Evolutionary conservation across 2,113 vertebrate genomes (phyloP).

Genomic region (Aphelocoma coerulescens): DNA sequence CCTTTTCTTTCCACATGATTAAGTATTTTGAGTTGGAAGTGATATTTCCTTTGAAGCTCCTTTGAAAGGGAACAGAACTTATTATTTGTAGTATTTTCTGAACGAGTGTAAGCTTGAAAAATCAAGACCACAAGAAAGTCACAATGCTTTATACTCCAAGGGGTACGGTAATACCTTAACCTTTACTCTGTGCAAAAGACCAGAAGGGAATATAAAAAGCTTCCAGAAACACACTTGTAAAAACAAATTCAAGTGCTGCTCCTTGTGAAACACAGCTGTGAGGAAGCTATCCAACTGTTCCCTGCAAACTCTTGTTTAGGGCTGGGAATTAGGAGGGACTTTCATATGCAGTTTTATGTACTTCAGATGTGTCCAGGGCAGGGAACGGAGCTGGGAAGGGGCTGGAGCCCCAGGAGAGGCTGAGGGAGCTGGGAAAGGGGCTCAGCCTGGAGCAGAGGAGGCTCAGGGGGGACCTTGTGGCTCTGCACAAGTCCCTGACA

Average conservation of each 20-base stretch:
- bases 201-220: not conserved
- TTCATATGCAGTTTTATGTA: not conserved
- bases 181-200: not conserved
- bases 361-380: not conserved
- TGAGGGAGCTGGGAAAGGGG: not conserved
- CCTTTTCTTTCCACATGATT: not conserved
- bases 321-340: not conserved
- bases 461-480: not conserved
- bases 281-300: not conserved
- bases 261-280: not conserved
- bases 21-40: not conserved
- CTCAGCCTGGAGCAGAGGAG: not conserved
- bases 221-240: not conserved
- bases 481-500: not conserved
- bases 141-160: not conserved
- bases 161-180: not conserved
- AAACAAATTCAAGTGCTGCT: not conserved
- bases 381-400: not conserved
- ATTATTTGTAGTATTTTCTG: not conserved
- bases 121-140: not conserved
- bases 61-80: not conserved
- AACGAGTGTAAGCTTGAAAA: not conserved
- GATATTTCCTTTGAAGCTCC: not conserved
- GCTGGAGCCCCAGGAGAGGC: accelerated
- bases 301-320: not conserved